phyloP scores from a whole-genome alignment of 2,797 vertebrate genomes.

The Platyrinchus mystaceus region DNA sequence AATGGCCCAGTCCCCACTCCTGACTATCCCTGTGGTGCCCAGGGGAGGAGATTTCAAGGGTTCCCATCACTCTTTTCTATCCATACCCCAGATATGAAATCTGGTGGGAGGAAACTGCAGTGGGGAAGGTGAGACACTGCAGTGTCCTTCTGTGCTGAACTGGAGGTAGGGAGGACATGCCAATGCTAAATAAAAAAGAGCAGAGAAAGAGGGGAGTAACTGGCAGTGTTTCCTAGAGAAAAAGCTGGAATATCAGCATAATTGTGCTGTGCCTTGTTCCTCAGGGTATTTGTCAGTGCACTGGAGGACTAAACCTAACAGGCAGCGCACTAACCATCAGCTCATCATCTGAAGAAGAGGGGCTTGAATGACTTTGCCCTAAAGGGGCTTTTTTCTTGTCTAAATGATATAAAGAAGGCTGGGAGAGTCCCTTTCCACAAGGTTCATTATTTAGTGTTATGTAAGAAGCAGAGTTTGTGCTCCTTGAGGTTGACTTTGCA shows the following conservation, averaged over 20 bases:
- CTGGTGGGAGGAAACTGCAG: neutral
- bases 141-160: neutral
- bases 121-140: neutral
- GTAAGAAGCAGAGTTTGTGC: neutral
- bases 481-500: constrained; percentile 45
- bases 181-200: neutral
- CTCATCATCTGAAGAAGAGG: neutral
- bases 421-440: neutral
- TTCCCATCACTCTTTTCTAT: neutral
- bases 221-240: neutral
- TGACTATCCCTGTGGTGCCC: neutral
- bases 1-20: neutral
- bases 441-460: neutral
- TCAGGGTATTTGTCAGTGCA: neutral
- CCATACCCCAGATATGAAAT: accelerated
- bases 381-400: neutral
- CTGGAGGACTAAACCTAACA: neutral
- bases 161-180: neutral
- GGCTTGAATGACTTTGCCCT: neutral
- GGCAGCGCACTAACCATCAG: neutral
- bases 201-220: neutral
- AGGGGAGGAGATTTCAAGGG: neutral
- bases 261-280: neutral
- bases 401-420: neutral
- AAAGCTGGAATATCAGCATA: neutral